These are phyloP conservation scores for Chorisops tibialis DNA, from an alignment of 2,888 invertebrate genomes.

Conservation along the genomic window DNA sequence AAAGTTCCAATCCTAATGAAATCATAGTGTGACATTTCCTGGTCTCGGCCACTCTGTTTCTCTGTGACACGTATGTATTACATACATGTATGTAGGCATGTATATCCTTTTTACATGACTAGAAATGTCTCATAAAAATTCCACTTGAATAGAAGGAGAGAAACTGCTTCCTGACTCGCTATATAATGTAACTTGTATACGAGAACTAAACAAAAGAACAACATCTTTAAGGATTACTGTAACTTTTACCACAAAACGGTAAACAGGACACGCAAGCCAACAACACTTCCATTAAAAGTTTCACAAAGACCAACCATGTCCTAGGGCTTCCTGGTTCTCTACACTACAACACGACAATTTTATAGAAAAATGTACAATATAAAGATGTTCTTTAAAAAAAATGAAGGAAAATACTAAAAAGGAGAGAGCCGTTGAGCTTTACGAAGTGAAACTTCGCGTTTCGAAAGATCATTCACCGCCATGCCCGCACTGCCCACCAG, in stretches of 20 bases:
- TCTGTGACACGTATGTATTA: too few relatives aligned
- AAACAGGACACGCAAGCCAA: slow-evolving; percentile 26
- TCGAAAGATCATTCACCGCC: too few relatives aligned
- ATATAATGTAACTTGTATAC: background rate
- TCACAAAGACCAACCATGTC: slow-evolving; percentile 23
- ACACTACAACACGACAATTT: background rate
- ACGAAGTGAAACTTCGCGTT: background rate
- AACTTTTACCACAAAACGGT: slow-evolving; percentile 12
- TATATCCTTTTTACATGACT: background rate
- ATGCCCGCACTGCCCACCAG: background rate
- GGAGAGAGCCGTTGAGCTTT: slow-evolving; percentile 6
- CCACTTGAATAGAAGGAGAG: background rate
- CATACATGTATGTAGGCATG: too few relatives aligned
- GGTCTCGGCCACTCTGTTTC: too few relatives aligned
- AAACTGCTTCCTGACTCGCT: background rate
- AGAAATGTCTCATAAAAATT: slow-evolving; percentile 2
- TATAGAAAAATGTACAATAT: background rate
- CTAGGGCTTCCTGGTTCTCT: background rate
- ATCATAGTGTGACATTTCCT: background rate
- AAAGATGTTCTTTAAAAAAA: background rate
- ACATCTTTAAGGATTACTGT: slow-evolving; percentile 12
- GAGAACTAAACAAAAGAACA: background rate
- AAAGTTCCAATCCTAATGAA: slow-evolving; percentile 13
- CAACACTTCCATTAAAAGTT: slow-evolving; percentile 30
- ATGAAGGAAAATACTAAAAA: slow-evolving; percentile 1